Conservation (phyloP, 1,140 invertebrate species). For the Pogonognathellus flavescens region DNA sequence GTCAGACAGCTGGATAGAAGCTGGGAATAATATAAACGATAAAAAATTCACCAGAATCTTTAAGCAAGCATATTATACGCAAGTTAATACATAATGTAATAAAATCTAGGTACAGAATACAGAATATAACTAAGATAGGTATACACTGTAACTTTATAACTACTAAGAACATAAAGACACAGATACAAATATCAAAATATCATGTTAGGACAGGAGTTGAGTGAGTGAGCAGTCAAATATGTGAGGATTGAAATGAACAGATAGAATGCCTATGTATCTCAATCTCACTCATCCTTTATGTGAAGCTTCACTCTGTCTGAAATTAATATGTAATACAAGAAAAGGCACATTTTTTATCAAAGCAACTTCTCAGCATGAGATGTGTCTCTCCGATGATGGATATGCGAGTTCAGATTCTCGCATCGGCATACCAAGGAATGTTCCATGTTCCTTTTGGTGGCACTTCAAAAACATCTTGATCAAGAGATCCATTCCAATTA, state of each 20-base stretch:
- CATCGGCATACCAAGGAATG: slow-evolving; percentile 60
- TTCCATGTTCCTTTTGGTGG: slow-evolving; percentile 53
- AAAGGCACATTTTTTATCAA: slow-evolving; percentile 62
- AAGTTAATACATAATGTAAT: too few relatives aligned
- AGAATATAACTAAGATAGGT: too few relatives aligned
- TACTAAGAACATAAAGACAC: too few relatives aligned
- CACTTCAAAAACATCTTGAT: slow-evolving; percentile 61
- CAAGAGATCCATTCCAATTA: slow-evolving; percentile 63
- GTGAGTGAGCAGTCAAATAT: slow-evolving; percentile 28
- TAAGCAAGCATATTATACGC: too few relatives aligned
- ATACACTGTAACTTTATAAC: too few relatives aligned
- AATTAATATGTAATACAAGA: slow-evolving; percentile 59
- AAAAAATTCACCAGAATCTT: not conserved
- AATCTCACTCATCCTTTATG: not conserved
- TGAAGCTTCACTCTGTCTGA: slow-evolving; percentile 23
- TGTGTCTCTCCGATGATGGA: slow-evolving; percentile 62
- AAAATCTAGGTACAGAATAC: too few relatives aligned
- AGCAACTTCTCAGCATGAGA: slow-evolving; percentile 56
- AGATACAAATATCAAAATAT: too few relatives aligned
- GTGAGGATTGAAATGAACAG: slow-evolving; percentile 32
- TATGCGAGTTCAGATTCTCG: slow-evolving; percentile 59
- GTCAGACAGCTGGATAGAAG: not conserved
- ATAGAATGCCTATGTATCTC: slow-evolving; percentile 16
- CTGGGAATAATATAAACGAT: not conserved
- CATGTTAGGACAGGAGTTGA: not conserved